Base-by-base conservation (phyloP, 2,888 invertebrate species). In the Amorpha juglandis region DNA sequence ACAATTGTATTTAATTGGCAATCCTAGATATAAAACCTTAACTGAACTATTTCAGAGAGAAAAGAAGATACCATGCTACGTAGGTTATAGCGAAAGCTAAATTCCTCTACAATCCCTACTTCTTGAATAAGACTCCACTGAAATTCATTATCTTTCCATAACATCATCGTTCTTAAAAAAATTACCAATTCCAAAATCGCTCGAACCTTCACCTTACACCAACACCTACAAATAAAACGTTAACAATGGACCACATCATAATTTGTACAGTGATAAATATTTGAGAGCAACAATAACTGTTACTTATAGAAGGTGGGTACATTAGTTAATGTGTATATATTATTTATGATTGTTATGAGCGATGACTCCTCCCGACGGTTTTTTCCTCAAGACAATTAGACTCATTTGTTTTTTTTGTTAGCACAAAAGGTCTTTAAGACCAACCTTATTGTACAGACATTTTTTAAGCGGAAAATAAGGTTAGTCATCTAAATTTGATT, bases 231-330 rank as follows among this genome's bases (percentile, higher is more conserved):
- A 76, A 80, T 81, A 73, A 79, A 82, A 81, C 80, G 77, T 82
- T 83, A 91, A 92, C 91, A 92, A 92, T 91, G 81, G 83, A 75
- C 72, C 70, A 72, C 77, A 81, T 79, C 81, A 85, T 90, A 90
- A 90, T 91, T 89, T 90, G 89, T 87, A 83, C 81, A 79, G 81
- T 90, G 89, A 90, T 90, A 87, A 86, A 90, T 88, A 87, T 89
- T 84, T 83, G 79, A 79, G 87, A 84, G 87, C 84, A 86, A 88
- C 87, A 87, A 83, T 87, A 88, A 88, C 82, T 86, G 84, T 84
- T 83, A 81, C 80, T 83, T 80, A 87, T 82, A 85, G 79, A 88
- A 75, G 80, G 79, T 78, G 78, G 80, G 80, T 80, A 83, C 86
- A 86, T 90, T 89, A 86, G 84, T 89, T 88, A 87, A 88, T 88